Evolutionary conservation across 1,140 invertebrate species (phyloP), one percentile per base, ranked within the genome.

Genomic region (Bombus ignitus): DNA sequence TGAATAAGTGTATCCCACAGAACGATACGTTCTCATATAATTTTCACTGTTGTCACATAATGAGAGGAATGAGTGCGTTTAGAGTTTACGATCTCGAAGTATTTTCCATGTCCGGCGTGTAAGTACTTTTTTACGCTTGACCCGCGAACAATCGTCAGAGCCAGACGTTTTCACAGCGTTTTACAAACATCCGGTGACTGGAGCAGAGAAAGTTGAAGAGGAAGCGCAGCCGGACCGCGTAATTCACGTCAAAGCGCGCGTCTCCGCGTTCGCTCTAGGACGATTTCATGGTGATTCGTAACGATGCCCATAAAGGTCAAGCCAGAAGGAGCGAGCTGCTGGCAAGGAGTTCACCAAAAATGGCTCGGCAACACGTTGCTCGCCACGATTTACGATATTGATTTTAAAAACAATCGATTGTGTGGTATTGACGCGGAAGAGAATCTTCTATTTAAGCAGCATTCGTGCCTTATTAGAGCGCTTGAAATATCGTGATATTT

Each of bases 261-360:
- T 78, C 76, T 47, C 47, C 22, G 22, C 42, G 65, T 62, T 80
- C 77, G 57, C 71, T 78, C 32, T 62, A 74, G 66, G 59, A 76
- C 73, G 88, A 90, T 89, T 90, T 87, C 88, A 89, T 68, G 85
- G 89, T 75, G 78, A 90, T 90, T 89, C 89, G 89, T 85, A 89
- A 89, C 89, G 89, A 87, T 90, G 85, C 74, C 89, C 89, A 90
- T 90, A 90, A 90, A 87, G 72, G 85, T 89, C 73, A 80, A 72
- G 53, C 59, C 25, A 57, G 28, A 12, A 75, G 62, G 39, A 75
- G 72, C 35, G 22, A 13, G 57, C 57, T n/a, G 57, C 70, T 57
- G 68, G 59, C 62, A 32, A 18, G 15, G 15, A 22, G 53, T 59
- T 71, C 37, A 47, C 88, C 88, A 89, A 89, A 89, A 89, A 87